These are phyloP conservation scores for Mylabris phalerata DNA, from an alignment of 1,140 invertebrate species.

Conservation along the genomic window DNA sequence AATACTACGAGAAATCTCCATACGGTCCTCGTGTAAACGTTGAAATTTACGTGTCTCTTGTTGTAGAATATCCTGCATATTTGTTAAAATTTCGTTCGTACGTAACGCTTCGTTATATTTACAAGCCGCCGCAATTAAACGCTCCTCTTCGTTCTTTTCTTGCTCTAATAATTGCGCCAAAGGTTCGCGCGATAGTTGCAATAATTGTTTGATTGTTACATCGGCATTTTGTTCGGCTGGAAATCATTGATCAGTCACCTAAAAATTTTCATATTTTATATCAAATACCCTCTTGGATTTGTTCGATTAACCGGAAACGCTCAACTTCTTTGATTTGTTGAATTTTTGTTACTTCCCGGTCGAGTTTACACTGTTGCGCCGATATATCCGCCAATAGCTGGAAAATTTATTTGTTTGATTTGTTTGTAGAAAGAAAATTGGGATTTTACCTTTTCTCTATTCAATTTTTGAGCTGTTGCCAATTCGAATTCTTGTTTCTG, in stretches of 20 bases:
- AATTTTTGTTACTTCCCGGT: slow-evolving; percentile 57
- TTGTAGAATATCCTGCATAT: slow-evolving; percentile 59
- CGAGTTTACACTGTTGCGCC: slow-evolving; percentile 55
- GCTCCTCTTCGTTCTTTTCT: slow-evolving; percentile 57
- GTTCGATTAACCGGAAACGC: slow-evolving; percentile 51
- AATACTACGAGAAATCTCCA: slow-evolving; percentile 33
- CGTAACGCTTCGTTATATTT: slow-evolving; percentile 33
- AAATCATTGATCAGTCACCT: slow-evolving; percentile 17
- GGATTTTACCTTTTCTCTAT: slow-evolving; percentile 47
- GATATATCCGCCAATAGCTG: slow-evolving; percentile 55
- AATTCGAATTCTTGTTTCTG: slow-evolving; percentile 49
- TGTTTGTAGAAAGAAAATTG: background rate
- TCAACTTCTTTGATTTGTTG: slow-evolving; percentile 58
- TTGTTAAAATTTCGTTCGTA: slow-evolving; percentile 50
- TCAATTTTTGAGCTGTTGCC: slow-evolving; percentile 46
- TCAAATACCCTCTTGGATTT: slow-evolving; percentile 43
- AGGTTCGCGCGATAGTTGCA: slow-evolving; percentile 51
- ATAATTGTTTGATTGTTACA: slow-evolving; percentile 56
- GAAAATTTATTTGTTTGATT: slow-evolving; percentile 20
- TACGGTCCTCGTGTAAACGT: slow-evolving; percentile 30
- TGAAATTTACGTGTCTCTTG: slow-evolving; percentile 47
- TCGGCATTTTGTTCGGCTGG: slow-evolving; percentile 58
- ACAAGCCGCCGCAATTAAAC: slow-evolving; percentile 29
- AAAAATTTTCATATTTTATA: background rate
- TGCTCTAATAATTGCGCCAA: slow-evolving; percentile 55